These are phyloP conservation scores for Saguinus midas DNA, from an alignment of 2,113 vertebrate species.

Conservation along the genomic window DNA sequence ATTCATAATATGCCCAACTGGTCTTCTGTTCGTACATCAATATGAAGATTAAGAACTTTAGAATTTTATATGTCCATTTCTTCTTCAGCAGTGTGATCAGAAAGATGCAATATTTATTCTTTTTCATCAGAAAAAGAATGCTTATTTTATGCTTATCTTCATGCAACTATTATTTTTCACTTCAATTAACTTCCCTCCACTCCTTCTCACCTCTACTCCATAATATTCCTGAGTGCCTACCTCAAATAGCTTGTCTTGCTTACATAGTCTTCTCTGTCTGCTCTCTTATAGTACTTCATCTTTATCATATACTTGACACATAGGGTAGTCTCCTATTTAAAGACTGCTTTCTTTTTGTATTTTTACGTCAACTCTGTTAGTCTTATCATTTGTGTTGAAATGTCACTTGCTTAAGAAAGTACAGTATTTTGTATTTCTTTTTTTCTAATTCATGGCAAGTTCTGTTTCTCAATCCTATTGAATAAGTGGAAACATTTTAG, in stretches of 20 bases:
- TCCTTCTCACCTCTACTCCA: rapidly evolving
- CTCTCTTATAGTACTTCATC: rapidly evolving
- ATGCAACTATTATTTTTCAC: neutral
- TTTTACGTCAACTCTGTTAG: neutral
- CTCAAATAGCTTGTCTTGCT: neutral
- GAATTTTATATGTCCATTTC: neutral
- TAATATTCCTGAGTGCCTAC: neutral
- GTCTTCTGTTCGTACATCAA: neutral
- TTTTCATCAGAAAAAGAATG: neutral
- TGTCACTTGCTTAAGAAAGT: neutral
- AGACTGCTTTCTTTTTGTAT: neutral
- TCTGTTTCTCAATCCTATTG: neutral
- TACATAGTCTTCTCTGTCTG: neutral
- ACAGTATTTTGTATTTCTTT: neutral
- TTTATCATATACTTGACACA: neutral
- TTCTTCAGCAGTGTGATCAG: neutral
- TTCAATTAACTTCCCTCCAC: neutral
- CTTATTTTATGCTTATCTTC: neutral
- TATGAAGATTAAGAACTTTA: neutral
- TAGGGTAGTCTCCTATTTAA: neutral
- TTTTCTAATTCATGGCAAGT: neutral
- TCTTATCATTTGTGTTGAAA: neutral
- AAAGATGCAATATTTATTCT: neutral
- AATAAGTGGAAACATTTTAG: neutral
- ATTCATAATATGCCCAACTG: neutral